These are phyloP conservation scores for Crematogaster levior DNA, from an alignment of 2,888 invertebrate species.

Conservation along the genomic window DNA sequence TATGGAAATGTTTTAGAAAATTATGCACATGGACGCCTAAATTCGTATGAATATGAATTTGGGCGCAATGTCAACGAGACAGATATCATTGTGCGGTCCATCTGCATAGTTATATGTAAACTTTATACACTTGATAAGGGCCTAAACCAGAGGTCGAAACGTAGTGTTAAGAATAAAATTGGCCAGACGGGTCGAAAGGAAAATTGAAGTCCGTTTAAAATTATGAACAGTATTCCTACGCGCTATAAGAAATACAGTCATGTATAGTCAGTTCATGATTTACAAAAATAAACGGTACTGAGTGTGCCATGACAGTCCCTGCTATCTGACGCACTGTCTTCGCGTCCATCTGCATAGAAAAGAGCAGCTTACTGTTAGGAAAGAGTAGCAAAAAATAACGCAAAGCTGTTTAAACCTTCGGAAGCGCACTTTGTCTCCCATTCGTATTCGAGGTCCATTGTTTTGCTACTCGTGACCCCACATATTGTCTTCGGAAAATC, in stretches of 20 bases:
- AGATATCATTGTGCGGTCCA: too few species aligned
- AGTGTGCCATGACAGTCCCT: slow-evolving; percentile 7
- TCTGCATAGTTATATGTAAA: too few species aligned
- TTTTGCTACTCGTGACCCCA: slow-evolving; percentile 61
- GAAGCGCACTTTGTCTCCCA: slow-evolving; percentile 35
- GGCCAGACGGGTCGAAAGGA: too few species aligned
- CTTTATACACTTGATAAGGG: too few species aligned
- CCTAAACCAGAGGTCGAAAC: too few species aligned
- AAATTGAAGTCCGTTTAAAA: too few species aligned
- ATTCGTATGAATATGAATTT: too few species aligned
- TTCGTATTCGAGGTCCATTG: slow-evolving; percentile 66
- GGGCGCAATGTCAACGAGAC: too few species aligned
- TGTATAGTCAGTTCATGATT: too few species aligned
- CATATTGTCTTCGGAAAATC: slow-evolving; percentile 62
- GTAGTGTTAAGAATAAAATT: too few species aligned
- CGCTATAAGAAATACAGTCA: too few species aligned
- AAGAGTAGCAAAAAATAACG: slow-evolving; percentile 54
- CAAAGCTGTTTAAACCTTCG: slow-evolving; percentile 66
- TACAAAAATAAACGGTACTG: slow-evolving; percentile 4
- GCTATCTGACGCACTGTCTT: slow-evolving; percentile 49
- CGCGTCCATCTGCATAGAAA: slow-evolving; percentile 45
- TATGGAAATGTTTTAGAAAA: neutral
- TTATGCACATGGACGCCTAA: too few species aligned
- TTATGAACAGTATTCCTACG: neutral
- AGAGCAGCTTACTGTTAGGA: slow-evolving; percentile 53